Evolutionary conservation across 2,797 vertebrate species (phyloP), one percentile per base, ranked within the genome.

Genomic region (Poeciliopsis gracilis): DNA sequence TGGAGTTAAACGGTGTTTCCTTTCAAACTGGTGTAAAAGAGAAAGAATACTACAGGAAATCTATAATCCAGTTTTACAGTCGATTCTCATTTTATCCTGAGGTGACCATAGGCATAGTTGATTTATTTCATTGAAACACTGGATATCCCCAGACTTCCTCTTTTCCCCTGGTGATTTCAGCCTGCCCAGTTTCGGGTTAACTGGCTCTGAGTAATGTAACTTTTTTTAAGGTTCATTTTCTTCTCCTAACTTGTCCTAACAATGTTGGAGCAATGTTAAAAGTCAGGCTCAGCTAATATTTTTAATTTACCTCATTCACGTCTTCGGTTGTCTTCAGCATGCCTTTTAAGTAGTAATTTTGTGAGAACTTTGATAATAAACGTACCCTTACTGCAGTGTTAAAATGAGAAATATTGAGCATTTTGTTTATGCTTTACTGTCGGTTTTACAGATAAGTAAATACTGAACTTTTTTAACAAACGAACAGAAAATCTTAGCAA

Each of bases 1-100:
- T 61, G n/a, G 72, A n/a, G 46, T 20, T 81, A 80, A 75, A 51
- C 5, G 4, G 25, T 46, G 13, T 78, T 85, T 85, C 46, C 72
- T 72, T 73, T 82, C 23, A 30, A 67, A 78, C 13, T 67, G 16
- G 9, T 61, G 30, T 72, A 78, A 18, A n/a, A 53, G 63, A 46
- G 18, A 73, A 75, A 38, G n/a, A 20, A 75, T 33, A 43, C 43
- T 53, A 23, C 38, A 59, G 69, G 51, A 73, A 82, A 47, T 55
- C n/a, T 67, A 11, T 72, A 0, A 77, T 51, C 43, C 18, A 9
- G 28, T 30, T 84, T 80, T 7, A 75, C 47, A 77, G n/a, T 72
- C 33, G 5, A 38, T 81, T 66, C 81, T 38, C 0, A 0, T 57
- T 49, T 80, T 45, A 13, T 6, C 46, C 45, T 20, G 12, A 66